phyloP scores from a whole-genome alignment of 1,140 invertebrate species.

The Macrobrachium nipponense region DNA sequence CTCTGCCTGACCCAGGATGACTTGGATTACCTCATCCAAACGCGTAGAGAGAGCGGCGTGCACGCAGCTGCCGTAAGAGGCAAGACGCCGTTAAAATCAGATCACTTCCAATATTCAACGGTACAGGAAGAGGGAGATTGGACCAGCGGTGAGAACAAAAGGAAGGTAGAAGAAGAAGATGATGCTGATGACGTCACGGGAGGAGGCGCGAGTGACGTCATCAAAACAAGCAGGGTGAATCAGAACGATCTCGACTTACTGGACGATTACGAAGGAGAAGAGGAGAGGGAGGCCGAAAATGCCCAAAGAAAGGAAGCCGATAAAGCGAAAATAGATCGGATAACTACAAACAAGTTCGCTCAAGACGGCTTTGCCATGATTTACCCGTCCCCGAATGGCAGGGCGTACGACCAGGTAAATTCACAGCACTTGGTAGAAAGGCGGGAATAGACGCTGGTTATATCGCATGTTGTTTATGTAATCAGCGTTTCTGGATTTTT shows the following conservation, averaged over 20 bases:
- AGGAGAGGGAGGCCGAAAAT: neutral
- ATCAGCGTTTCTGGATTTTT: neutral
- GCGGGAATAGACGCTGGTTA: no score
- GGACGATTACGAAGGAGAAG: neutral
- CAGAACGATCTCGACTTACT: neutral
- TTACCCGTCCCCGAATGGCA: slow-evolving; percentile 35
- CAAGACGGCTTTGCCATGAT: slow-evolving; percentile 39
- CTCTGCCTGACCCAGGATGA: slow-evolving; percentile 39
- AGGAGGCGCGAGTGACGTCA: neutral
- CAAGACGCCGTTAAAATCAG: neutral
- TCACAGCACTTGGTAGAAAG: neutral
- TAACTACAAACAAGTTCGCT: neutral
- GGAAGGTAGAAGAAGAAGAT: neutral
- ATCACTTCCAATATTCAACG: no score
- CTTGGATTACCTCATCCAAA: slow-evolving; percentile 36
- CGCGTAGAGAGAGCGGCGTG: slow-evolving; percentile 13
- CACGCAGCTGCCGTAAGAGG: neutral
- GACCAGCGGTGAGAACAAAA: no score
- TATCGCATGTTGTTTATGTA: no score
- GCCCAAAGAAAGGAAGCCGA: neutral
- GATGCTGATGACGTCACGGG: neutral
- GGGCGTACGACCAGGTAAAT: slow-evolving; percentile 38
- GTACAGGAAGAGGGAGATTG: no score
- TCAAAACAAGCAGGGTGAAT: neutral
- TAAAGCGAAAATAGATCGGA: neutral